Percentiles rank a stretch among this genome's conserved stretches.
Evolutionary conservation across 2,888 invertebrate species (phyloP).

Genomic region (Pharmacophagus antenor): DNA sequence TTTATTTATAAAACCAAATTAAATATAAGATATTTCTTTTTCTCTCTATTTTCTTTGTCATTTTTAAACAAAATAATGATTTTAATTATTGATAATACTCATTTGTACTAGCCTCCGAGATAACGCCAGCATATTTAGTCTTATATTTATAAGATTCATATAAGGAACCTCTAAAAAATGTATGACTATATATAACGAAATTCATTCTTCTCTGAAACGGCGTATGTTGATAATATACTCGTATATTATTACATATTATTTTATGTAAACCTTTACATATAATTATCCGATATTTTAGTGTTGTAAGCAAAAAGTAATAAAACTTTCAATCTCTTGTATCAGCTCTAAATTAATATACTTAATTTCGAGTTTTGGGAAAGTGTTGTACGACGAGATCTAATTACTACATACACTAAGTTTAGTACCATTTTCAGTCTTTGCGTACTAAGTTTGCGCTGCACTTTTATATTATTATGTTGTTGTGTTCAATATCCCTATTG

Average conservation of each 20-base stretch:
- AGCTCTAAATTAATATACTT: slow-evolving; percentile 24
- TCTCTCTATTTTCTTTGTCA: too few species aligned
- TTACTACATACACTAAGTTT: slow-evolving; percentile 18
- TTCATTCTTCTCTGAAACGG: neutral
- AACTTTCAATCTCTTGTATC: slow-evolving; percentile 27
- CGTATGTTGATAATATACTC: neutral
- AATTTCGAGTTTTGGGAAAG: slow-evolving; percentile 25
- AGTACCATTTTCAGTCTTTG: slow-evolving; percentile 3
- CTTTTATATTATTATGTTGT: neutral
- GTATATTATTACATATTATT: neutral
- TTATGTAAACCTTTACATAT: neutral
- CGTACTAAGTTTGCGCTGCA: neutral
- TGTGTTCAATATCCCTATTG: too few species aligned
- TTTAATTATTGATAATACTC: too few species aligned
- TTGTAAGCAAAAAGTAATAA: slow-evolving; percentile 21
- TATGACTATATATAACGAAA: neutral
- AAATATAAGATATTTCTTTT: too few species aligned
- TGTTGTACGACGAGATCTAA: slow-evolving; percentile 19
- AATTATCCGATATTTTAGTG: neutral
- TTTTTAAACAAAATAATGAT: too few species aligned
- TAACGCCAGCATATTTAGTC: too few species aligned
- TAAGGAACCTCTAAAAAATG: neutral
- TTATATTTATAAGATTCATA: too few species aligned
- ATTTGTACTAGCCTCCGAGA: too few species aligned
- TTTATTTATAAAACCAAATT: too few species aligned